Evolutionary conservation across 30 jellyfish, hydroid and myxozoan genomes (phyloP), one percentile per base, ranked within the genome.

Genomic region (Catostylus mosaicus): DNA sequence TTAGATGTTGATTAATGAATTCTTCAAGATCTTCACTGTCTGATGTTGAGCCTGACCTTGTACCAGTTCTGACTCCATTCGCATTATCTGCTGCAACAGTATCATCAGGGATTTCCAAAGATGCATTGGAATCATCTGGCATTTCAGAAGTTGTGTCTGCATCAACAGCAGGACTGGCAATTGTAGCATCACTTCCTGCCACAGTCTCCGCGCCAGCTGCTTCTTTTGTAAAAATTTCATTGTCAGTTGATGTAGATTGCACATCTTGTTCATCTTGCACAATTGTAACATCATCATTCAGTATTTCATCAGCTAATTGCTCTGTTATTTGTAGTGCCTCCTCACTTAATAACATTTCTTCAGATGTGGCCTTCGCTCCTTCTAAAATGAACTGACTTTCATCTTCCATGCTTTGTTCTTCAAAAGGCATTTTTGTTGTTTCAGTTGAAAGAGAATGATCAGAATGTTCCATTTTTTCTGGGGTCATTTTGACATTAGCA

Each of bases 1-100:
- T 63, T 30, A 72, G 51, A n/a, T 86, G 89, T 54, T 76, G 86
- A 37, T 54, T 54, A 33, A 86, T 76, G 34, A 86, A 86, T 37
- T 86, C 96, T 40, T 86, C 96, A 46, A 86, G 86, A 12, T 86
- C 96, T 76, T 86, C 96, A 75, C 83, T 86, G 70, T 77, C 96
- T 14, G 96, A 86, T 18, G 89, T 86, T 43, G 96, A 76, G 24
- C 85, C 96, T 3, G 90, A 29, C 30, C 86, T 64, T 27, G 78
- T 78, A 51, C 75, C 64, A 40, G 48, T 26, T 20, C 67, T 73
- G 20, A 66, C 68, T 12, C 26, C 77, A n/a, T 63, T 19, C 3
- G 62, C 48, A 23, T 3, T 3, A n/a, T 4, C 37, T 9, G 5
- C 38, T 27, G 71, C 1, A 59, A n/a, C 26, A 34, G n/a, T 64